Conservation (phyloP, 2,797 vertebrate genomes). For the Cynodonichthys magdalenae region DNA sequence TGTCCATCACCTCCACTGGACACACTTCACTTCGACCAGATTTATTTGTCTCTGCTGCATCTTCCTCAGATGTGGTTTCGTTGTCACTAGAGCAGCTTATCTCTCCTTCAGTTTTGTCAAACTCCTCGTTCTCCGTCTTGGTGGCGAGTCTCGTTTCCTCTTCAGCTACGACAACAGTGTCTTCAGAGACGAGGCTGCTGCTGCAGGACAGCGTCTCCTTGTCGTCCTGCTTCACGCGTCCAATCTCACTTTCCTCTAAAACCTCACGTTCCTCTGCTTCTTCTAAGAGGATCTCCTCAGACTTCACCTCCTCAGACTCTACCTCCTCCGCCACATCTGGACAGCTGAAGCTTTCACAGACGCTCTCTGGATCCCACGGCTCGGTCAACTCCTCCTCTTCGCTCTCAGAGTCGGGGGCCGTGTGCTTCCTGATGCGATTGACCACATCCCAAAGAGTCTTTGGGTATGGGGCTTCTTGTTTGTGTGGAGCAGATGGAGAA, state of each 20-base stretch:
- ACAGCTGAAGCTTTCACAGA: slow-evolving; percentile 10
- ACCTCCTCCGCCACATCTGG: slow-evolving; percentile 13
- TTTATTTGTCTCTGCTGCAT: slow-evolving; percentile 12
- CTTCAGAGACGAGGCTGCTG: slow-evolving; percentile 71
- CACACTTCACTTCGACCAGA: slow-evolving; percentile 13
- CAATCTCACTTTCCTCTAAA: slow-evolving; percentile 19
- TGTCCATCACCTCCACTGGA: slow-evolving; percentile 7
- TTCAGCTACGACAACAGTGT: slow-evolving; percentile 69
- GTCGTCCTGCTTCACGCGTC: slow-evolving; percentile 42
- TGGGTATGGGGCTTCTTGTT: slow-evolving; percentile 57
- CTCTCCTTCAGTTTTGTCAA: slow-evolving; percentile 10
- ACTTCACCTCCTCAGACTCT: background rate
- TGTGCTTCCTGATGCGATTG: slow-evolving; percentile 90
- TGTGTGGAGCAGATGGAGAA: slow-evolving; percentile 9
- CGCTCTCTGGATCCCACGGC: slow-evolving; percentile 67
- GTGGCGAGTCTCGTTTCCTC: slow-evolving; percentile 25
- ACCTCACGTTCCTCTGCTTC: slow-evolving; percentile 13
- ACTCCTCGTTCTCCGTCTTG: slow-evolving; percentile 1
- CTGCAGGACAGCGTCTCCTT: slow-evolving; percentile 75
- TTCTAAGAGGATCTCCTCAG: slow-evolving; percentile 12
- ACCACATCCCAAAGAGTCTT: slow-evolving; percentile 87
- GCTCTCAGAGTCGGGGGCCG: slow-evolving; percentile 92
- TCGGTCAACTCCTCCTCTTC: slow-evolving; percentile 84
- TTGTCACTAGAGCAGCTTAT: slow-evolving; percentile 23
- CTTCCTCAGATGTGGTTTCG: slow-evolving; percentile 8